Conservation (phyloP, 2,113 vertebrate species). For the Cyphomyrus discorhynchus region DNA sequence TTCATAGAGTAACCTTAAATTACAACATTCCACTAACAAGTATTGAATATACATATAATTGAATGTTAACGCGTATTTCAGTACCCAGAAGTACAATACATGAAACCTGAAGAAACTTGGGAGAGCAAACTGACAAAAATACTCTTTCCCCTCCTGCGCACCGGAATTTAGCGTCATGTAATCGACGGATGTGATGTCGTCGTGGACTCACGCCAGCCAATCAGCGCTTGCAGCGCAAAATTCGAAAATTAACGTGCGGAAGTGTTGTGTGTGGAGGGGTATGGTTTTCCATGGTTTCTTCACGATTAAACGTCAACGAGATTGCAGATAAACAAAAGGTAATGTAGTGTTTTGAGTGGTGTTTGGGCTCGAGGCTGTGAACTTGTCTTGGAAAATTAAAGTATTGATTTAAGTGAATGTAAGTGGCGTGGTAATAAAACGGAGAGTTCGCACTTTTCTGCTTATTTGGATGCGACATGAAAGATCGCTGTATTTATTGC, state of each 20-base stretch:
- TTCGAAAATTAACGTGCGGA: slow-evolving; percentile 46
- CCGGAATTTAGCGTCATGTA: not conserved
- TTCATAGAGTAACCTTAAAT: not conserved
- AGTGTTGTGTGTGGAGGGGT: not conserved
- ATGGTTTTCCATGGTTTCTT: too few relatives aligned
- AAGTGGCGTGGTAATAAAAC: not conserved
- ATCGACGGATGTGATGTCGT: slow-evolving; percentile 46
- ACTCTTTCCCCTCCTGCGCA: not conserved
- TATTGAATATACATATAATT: not conserved
- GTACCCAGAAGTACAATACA: not conserved
- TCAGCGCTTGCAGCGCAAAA: slow-evolving; percentile 37
- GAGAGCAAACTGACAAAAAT: not conserved
- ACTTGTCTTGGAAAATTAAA: not conserved
- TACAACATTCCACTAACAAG: not conserved
- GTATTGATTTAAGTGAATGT: not conserved
- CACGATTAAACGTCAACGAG: not conserved
- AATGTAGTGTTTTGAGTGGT: not conserved
- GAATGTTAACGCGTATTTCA: not conserved
- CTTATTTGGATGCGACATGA: not conserved
- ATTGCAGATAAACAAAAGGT: not conserved
- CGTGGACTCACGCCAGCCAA: slow-evolving; percentile 33
- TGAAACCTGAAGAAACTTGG: not conserved
- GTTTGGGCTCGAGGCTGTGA: not conserved
- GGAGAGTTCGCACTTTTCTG: not conserved
- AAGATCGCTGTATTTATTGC: not conserved